Evolutionary conservation across 1,140 invertebrate species (phyloP).

Genomic region (Maniola jurtina): DNA sequence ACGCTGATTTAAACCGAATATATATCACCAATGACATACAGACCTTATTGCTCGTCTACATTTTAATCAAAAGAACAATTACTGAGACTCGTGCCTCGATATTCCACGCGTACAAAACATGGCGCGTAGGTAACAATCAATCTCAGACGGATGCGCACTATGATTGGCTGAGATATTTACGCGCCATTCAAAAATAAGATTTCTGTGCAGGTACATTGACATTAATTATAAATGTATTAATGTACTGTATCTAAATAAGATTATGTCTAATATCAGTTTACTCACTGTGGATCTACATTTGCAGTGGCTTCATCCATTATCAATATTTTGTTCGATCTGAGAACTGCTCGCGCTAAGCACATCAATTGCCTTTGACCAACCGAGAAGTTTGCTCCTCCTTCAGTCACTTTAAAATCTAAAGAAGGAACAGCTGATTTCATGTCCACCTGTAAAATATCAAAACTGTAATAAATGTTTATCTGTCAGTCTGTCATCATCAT

Average conservation of each 20-base stretch:
- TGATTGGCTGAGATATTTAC: too few relatives aligned
- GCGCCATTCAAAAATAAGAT: too few relatives aligned
- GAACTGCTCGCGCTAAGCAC: constrained; percentile 89
- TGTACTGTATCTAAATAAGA: not conserved
- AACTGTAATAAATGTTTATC: not conserved
- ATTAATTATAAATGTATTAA: too few relatives aligned
- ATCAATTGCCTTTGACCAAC: constrained; percentile 92
- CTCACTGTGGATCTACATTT: constrained; percentile 85
- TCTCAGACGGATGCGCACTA: too few relatives aligned
- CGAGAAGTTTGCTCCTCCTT: constrained; percentile 90
- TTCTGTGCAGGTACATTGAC: too few relatives aligned
- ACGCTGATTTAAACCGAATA: too few relatives aligned
- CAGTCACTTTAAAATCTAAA: constrained; percentile 82
- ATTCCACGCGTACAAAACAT: not conserved
- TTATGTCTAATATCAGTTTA: constrained; percentile 36
- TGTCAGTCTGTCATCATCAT: too few relatives aligned
- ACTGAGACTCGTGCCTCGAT: not conserved
- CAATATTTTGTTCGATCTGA: constrained; percentile 86
- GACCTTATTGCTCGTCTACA: too few relatives aligned
- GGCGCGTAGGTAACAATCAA: too few relatives aligned
- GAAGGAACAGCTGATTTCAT: constrained; percentile 77
- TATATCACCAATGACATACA: too few relatives aligned
- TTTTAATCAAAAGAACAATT: too few relatives aligned
- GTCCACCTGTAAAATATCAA: constrained; percentile 73
- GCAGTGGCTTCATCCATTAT: constrained; percentile 86